phyloP scores from a whole-genome alignment of 2,797 vertebrate genomes.

The Sebastiscus tertius region DNA sequence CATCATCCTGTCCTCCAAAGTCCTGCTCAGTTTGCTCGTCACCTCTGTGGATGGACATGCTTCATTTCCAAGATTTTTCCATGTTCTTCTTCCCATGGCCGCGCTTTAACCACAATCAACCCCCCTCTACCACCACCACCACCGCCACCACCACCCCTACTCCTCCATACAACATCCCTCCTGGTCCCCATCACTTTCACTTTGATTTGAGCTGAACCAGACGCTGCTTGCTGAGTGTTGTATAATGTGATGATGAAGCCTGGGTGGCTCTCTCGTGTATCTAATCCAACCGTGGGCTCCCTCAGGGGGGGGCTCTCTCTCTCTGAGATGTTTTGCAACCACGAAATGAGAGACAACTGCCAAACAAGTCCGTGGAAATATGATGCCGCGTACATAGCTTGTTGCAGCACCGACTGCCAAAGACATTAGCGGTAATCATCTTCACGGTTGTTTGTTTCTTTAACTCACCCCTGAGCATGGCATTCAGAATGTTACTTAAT shows the following conservation, averaged over 20 bases:
- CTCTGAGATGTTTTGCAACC: constrained; percentile 58
- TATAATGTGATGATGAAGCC: constrained; percentile 72
- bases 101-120: constrained; percentile 51
- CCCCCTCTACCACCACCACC: not conserved
- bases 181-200: constrained; percentile 71
- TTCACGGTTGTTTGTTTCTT: constrained; percentile 3
- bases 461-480: not conserved
- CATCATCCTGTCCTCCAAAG: constrained; percentile 43
- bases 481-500: not conserved
- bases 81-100: constrained; percentile 56
- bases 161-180: constrained; percentile 18
- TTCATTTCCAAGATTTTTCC: constrained; percentile 40
- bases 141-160: not conserved
- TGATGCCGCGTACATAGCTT: constrained; percentile 8
- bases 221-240: constrained; percentile 62
- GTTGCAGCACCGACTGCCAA: constrained; percentile 29
- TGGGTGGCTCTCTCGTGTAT: constrained; percentile 65
- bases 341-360: constrained; percentile 65
- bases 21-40: constrained; percentile 56
- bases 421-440: constrained; percentile 35
- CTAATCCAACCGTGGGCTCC: constrained; percentile 39
- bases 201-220: constrained; percentile 73
- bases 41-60: constrained; percentile 45
- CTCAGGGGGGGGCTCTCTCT: constrained; percentile 10
- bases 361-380: constrained; percentile 52